These are phyloP conservation scores for Tethya wilhelma DNA, from an alignment of 37 sponge, comb jelly and placozoan species.

Conservation along the genomic window DNA sequence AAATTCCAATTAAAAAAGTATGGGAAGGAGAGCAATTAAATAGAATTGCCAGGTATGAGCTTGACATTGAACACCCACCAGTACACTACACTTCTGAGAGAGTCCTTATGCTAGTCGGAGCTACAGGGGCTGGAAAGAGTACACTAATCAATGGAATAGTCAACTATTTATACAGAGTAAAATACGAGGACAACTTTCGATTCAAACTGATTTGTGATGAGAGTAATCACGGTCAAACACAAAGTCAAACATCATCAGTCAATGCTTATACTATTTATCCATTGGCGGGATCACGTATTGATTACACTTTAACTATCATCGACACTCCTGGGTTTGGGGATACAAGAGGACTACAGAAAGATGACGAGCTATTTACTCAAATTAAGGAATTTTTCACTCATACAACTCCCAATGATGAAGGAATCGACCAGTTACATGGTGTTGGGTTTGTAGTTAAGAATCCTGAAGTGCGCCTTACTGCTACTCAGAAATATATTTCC, in stretches of 20 bases:
- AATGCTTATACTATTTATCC: slow-evolving; percentile 31
- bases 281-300: slow-evolving; percentile 32
- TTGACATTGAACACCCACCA: too few species aligned
- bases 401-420: too few species aligned
- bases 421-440: slow-evolving; percentile 56
- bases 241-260: too few species aligned
- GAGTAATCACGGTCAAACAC: slow-evolving; percentile 18
- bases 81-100: too few species aligned
- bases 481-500: slow-evolving; percentile 60
- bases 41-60: too few species aligned
- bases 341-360: slow-evolving; percentile 36
- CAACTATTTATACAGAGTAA: slow-evolving; percentile 63
- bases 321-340: too few species aligned
- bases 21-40: too few species aligned
- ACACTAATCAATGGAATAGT: slow-evolving; percentile 71
- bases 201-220: slow-evolving; percentile 55
- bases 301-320: slow-evolving; percentile 45
- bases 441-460: slow-evolving; percentile 70
- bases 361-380: slow-evolving; percentile 35
- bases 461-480: slow-evolving; percentile 52
- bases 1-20: too few species aligned
- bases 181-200: slow-evolving; percentile 15
- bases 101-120: slow-evolving; percentile 71
- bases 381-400: slow-evolving; percentile 53
- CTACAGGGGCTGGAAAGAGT: slow-evolving; percentile 71